These are phyloP conservation scores for Aplochiton taeniatus DNA, from an alignment of 2,797 vertebrate species.

Conservation along the genomic window DNA sequence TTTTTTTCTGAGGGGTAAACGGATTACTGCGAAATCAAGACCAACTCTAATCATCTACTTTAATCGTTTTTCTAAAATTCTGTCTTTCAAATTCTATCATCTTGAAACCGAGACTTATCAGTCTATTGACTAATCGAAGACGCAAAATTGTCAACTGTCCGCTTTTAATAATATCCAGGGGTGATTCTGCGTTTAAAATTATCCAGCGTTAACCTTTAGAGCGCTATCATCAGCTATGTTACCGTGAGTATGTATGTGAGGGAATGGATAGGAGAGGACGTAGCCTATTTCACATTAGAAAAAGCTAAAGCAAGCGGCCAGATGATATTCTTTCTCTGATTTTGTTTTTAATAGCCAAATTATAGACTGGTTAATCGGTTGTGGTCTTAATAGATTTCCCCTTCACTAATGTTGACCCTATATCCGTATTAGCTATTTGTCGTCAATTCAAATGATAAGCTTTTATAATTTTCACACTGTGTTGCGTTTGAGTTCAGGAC, in stretches of 20 bases:
- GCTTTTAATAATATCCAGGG: constrained; percentile 13
- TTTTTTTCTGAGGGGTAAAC: constrained; percentile 20
- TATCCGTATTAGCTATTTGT: too few relatives aligned
- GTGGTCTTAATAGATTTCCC: too few relatives aligned
- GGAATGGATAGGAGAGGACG: constrained; percentile 24
- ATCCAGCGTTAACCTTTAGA: constrained; percentile 1
- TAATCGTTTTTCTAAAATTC: constrained; percentile 1
- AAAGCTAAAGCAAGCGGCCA: too few relatives aligned
- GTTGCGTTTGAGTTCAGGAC: constrained; percentile 19
- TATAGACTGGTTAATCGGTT: too few relatives aligned
- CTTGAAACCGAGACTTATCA: background rate
- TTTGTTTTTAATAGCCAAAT: background rate
- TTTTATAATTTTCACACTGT: background rate
- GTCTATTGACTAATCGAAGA: constrained; percentile 5
- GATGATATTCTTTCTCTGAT: too few relatives aligned
- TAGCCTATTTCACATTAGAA: constrained; percentile 11
- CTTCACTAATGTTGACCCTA: too few relatives aligned
- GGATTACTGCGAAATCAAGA: constrained; percentile 35
- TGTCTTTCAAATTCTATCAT: constrained; percentile 7
- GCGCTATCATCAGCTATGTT: constrained; percentile 24
- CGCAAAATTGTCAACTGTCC: constrained; percentile 6
- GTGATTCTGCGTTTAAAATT: constrained; percentile 15
- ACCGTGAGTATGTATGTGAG: constrained; percentile 50
- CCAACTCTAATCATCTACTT: background rate
- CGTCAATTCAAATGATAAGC: too few relatives aligned